Evolutionary conservation across 2,113 vertebrate genomes (phyloP), one percentile per base, ranked within the genome.

Genomic region (Eudorcas thomsonii): DNA sequence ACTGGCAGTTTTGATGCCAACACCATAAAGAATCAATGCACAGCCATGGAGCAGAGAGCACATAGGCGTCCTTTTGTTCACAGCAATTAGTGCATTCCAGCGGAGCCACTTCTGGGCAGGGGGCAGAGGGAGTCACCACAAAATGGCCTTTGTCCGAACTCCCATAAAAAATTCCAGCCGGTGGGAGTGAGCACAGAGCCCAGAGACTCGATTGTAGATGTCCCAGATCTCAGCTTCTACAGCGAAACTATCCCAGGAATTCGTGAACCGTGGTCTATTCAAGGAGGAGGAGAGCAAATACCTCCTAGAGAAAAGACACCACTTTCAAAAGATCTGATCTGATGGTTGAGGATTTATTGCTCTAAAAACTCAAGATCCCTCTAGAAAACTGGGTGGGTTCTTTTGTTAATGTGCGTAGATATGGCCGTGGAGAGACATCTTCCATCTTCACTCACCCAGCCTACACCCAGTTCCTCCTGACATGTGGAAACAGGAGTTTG

Each of bases 11-110:
- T 94, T 98, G 82, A 36, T 2, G 0, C 25, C 23, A 64, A 13
- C 15, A 33, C 97, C 85, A 95, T 95, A 94, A 77, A 96, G 98
- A 97, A 84, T 96, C 98, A 89, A 90, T 28, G 26, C 60, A 80
- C 25, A 77, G 77, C 97, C 92, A 6, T 17, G 94, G 86, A 78
- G 81, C 19, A 84, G 80, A 96, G n/a, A 90, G 54, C 3, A 64
- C 88, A 98, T 87, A 98, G 96, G 88, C 4, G 3, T 91, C 80
- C 98, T 98, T 98, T 98, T 99, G 99, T 99, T 98, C 39, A 89
- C 43, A 54, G 98, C 97, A 98, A 97, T 98, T 98, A 97, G 43
- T 1, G 5, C 98, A 98, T 99, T 99, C 98, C 99, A 97, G 82
- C n/a, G 50, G 90, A 98, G 98, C 97, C 98, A 98, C 80, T 13